Evolutionary conservation across 2,113 vertebrate genomes (phyloP), one percentile per base, ranked within the genome.

Genomic region (Gymnocephalus cernua): DNA sequence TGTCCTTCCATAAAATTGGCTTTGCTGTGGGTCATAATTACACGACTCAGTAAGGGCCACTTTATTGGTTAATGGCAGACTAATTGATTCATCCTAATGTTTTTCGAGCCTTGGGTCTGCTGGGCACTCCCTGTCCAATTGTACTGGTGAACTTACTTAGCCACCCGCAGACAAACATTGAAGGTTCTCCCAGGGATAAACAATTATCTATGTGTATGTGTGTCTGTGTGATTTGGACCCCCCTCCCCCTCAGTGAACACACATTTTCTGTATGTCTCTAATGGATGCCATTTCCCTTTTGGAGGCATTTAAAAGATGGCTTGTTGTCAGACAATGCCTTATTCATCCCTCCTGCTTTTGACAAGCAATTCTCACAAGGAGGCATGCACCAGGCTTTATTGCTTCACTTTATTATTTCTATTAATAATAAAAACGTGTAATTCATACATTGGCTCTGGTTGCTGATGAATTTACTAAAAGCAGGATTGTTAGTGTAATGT

Each of bases 1-100:
- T 87, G 85, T 75, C 85, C 62, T 74, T 83, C 87, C 79, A 86
- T 93, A 80, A 93, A 91, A 93, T 79, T 81, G 86, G 90, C 92
- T 93, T 91, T 91, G 91, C 94, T 93, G 87, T 91, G 93, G 94
- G 92, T 95, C 90, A 90, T 94, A 95, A 95, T 96, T 95, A 95
- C 92, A 92, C 86, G 85, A 94, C 76, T 94, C 93, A 94, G 91
- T 86, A 89, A 91, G 92, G 91, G 91, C 89, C 90, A 87, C 92
- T 92, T 93, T 92, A 94, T 92, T 92, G 91, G 72, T 74, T 94
- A 96, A 95, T 93, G 90, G 92, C 92, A 62, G 88, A 74, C 79
- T 96, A 94, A 96, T 95, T 95, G 93, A 95, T 95, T 95, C 90
- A 86, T 93, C 88, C 92, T 94, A 92, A 95, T 94, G 92, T 92